Evolutionary conservation across 2,888 invertebrate species (phyloP).

Genomic region (Nomada goodeniana): DNA sequence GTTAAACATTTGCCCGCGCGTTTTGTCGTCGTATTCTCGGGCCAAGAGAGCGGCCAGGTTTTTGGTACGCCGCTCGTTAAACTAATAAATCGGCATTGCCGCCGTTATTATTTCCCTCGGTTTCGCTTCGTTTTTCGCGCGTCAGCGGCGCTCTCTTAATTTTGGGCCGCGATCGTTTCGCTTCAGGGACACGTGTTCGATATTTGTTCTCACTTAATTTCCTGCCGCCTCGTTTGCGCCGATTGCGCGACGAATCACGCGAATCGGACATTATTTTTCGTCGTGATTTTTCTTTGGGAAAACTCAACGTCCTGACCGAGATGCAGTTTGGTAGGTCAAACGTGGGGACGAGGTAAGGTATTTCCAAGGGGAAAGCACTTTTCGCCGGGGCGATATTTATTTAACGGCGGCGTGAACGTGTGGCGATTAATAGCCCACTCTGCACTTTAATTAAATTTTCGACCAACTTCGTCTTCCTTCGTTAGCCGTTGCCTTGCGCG

Average conservation of each 20-base stretch:
- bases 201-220: neutral
- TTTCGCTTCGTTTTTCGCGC: conserved; percentile 30
- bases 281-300: neutral
- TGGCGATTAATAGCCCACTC: conserved; percentile 30
- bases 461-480: conserved; percentile 21
- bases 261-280: neutral
- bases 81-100: conserved; percentile 72
- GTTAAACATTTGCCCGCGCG: conserved; percentile 74
- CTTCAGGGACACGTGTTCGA: neutral
- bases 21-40: conserved; percentile 57
- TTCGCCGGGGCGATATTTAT: conserved; percentile 37
- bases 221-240: neutral
- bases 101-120: conserved; percentile 66
- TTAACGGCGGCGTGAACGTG: conserved; percentile 35
- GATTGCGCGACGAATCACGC: neutral
- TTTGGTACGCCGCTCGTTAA: conserved; percentile 70
- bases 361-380: neutral
- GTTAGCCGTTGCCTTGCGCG: conserved; percentile 32
- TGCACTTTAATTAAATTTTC: conserved; percentile 60
- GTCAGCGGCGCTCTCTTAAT: neutral
- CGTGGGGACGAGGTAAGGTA: neutral
- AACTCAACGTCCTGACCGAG: neutral
- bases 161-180: neutral
- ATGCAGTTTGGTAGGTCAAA: conserved; percentile 14
- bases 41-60: conserved; percentile 63